Base-by-base conservation (phyloP, 1,140 invertebrate genomes). In the Cydia fagiglandana region DNA sequence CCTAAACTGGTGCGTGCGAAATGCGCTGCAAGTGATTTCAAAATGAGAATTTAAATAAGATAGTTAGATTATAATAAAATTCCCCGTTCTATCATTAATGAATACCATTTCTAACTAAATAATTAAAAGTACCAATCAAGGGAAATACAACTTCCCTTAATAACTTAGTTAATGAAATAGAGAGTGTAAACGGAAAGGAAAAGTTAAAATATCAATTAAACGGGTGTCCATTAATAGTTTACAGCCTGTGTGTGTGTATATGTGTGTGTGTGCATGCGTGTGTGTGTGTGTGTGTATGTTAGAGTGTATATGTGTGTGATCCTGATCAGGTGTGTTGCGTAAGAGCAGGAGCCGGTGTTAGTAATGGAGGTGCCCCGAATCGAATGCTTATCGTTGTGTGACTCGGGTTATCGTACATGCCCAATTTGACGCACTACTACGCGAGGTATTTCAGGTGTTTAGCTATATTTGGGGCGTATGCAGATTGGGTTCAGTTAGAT, bases 311-410 rank as follows among this genome's bases (percentile, higher is more conserved):
- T 56, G 53, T 56, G 53, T 17, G 53, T 15, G n/a, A 24, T 24
- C 24, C 24, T 56, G 17, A 30, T 4, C 53, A 61, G 53, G 53
- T 61, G 53, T 20, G 17, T 61, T 61, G 17, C 56, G 56, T 20
- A 61, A 61, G 56, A 61, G 56, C 20, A 61, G 56, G 56, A 61
- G 24, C 56, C 56, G 20, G 56, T 24, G 56, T n/a, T 24, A 24
- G 15, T 61, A 61, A 61, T 61, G 17, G 20, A 61, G 7, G 4
- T 61, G 56, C 56, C 4, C 20, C 20, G n/a, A 24, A 61, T 61
- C 56, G 2, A 56, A 56, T 17, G 20, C 56, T 61, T 50, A 50
- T 50, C 17, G 20, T 61, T 61, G 56, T 20, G 20, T 61, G 10
- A 61, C 56, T 61, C 56, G 56, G 9, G 9, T 61, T 61, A 61